Evolutionary conservation across 2,888 invertebrate genomes (phyloP).

Genomic region (Ormia ochracea): DNA sequence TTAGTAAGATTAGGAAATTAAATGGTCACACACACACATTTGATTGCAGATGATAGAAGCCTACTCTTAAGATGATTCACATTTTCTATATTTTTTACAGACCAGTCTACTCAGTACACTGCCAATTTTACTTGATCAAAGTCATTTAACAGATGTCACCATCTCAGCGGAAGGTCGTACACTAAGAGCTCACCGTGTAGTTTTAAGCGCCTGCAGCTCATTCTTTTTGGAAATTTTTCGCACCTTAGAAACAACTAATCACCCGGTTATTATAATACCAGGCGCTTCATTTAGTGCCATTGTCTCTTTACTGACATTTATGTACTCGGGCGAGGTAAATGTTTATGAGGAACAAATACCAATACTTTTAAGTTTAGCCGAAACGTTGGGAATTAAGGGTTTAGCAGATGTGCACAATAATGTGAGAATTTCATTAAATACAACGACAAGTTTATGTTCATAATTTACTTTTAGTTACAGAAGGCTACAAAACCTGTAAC

Average conservation of each 20-base stretch:
- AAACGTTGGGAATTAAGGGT: constrained; percentile 88
- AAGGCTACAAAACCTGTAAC: constrained; percentile 46
- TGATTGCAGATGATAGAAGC: constrained; percentile 1
- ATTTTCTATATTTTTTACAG: constrained; percentile 76
- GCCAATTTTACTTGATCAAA: constrained; percentile 86
- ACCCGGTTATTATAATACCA: constrained; percentile 76
- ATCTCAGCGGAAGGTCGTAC: constrained; percentile 89
- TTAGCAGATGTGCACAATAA: constrained; percentile 86
- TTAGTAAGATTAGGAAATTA: neutral
- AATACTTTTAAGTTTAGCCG: constrained; percentile 86
- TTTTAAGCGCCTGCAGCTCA: constrained; percentile 87
- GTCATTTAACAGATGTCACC: constrained; percentile 90
- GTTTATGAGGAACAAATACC: constrained; percentile 88
- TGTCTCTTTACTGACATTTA: constrained; percentile 87
- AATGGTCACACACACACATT: neutral
- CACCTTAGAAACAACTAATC: constrained; percentile 75
- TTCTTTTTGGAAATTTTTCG: constrained; percentile 91
- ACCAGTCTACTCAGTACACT: constrained; percentile 86
- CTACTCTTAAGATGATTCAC: neutral
- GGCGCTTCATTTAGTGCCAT: constrained; percentile 76
- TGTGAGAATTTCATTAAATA: too few species aligned
- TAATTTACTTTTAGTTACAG: constrained; percentile 51
- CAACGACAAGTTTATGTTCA: neutral
- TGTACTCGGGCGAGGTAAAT: constrained; percentile 92
- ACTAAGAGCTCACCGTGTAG: constrained; percentile 90